A percentile compares a stretch with the other conserved stretches of the same genome.
Conservation (phyloP, 2,113 vertebrate species). For the Bubo scandiacus region DNA sequence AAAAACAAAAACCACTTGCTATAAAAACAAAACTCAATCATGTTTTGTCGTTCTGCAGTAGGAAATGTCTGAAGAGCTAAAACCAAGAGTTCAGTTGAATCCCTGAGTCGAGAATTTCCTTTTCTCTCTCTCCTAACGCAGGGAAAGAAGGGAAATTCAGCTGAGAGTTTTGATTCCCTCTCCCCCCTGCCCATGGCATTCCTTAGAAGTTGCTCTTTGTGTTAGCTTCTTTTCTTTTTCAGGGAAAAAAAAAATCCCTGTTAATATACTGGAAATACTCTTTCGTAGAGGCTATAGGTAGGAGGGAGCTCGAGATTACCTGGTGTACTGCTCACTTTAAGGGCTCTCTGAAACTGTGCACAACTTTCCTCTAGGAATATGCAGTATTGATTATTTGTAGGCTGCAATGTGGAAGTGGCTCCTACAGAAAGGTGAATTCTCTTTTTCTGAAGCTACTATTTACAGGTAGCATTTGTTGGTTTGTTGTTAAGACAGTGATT, state of each 20-base stretch:
- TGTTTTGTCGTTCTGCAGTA: not conserved
- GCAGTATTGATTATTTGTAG: not conserved
- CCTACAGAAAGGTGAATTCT: not conserved
- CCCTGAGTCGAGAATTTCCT: not conserved
- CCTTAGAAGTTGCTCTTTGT: not conserved
- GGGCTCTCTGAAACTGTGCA: not conserved
- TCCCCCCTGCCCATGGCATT: not conserved
- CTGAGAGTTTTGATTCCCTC: not conserved
- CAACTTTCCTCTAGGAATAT: not conserved
- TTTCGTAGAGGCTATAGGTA: not conserved
- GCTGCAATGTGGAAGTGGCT: not conserved
- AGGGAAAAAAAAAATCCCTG: accelerated
- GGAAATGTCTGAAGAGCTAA: not conserved
- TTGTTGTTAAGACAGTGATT: too few relatives aligned
- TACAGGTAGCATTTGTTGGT: not conserved
- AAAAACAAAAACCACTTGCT: not conserved
- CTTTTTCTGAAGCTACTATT: not conserved
- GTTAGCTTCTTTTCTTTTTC: not conserved
- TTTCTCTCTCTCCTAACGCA: not conserved
- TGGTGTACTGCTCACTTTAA: not conserved
- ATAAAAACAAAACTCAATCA: not conserved
- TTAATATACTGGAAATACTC: not conserved
- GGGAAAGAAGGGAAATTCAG: not conserved
- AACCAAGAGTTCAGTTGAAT: not conserved
- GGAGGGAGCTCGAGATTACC: not conserved